phyloP scores from a whole-genome alignment of 2,113 vertebrate genomes.

The Irena cyanogastra region DNA sequence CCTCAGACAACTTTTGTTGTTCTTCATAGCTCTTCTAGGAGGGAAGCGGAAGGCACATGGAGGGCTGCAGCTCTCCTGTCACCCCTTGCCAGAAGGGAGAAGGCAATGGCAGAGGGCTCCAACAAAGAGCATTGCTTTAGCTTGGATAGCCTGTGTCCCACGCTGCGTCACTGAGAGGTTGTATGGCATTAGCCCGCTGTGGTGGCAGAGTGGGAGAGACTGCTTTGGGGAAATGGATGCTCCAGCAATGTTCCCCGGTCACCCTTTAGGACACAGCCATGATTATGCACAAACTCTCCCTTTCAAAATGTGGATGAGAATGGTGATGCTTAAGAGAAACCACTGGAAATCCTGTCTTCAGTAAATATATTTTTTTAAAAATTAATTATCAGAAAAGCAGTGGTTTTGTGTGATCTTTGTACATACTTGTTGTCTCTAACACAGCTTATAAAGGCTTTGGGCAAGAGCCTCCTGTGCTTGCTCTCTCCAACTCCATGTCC shows the following conservation, averaged over 20 bases:
- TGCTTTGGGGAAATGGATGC: background rate
- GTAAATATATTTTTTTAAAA: background rate
- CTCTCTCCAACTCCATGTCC: background rate
- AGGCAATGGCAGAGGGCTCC: background rate
- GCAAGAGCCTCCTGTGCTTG: background rate
- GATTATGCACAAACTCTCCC: background rate
- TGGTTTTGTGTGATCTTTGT: background rate
- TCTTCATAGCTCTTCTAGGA: background rate
- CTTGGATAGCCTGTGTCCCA: background rate
- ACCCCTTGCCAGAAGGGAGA: background rate
- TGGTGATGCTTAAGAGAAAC: background rate
- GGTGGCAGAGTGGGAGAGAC: background rate
- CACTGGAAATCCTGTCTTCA: background rate
- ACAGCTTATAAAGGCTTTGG: background rate
- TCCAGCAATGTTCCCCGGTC: background rate
- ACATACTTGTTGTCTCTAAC: background rate
- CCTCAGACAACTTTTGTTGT: background rate
- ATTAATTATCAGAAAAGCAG: background rate
- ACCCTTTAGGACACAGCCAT: background rate
- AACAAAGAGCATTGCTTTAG: background rate
- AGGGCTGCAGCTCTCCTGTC: background rate
- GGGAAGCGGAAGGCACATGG: background rate
- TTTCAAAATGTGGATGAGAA: background rate
- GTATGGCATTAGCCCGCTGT: background rate
- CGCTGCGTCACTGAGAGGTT: accelerated